These are phyloP conservation scores for Hozukius guyotensis DNA, from an alignment of 2,797 vertebrate genomes.

Conservation along the genomic window DNA sequence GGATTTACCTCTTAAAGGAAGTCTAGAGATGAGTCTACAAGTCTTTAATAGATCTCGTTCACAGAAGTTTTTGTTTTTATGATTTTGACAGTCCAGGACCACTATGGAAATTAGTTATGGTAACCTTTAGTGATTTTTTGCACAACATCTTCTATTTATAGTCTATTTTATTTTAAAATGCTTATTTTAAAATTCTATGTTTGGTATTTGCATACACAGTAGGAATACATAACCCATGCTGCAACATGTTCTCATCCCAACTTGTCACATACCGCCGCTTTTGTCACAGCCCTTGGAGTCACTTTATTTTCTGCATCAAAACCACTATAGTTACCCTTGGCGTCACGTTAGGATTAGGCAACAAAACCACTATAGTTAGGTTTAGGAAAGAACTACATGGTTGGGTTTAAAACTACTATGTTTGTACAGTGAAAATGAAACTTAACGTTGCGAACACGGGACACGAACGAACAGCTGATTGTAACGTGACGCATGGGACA, in stretches of 20 bases:
- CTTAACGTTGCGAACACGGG: too few relatives aligned
- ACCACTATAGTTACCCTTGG: too few relatives aligned
- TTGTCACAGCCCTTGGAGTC: too few relatives aligned
- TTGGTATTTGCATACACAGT: neutral
- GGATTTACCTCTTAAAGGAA: neutral
- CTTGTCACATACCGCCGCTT: too few relatives aligned
- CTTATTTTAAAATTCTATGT: neutral
- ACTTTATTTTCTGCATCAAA: too few relatives aligned
- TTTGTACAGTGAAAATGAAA: too few relatives aligned
- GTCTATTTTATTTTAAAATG: neutral
- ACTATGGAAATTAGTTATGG: neutral
- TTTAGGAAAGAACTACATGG: too few relatives aligned
- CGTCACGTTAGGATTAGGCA: too few relatives aligned
- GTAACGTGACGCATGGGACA: fast-evolving
- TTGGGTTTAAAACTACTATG: too few relatives aligned
- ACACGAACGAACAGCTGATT: too few relatives aligned
- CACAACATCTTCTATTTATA: neutral
- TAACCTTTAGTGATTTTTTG: neutral
- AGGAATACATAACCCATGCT: neutral
- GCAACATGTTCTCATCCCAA: neutral
- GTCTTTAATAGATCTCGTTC: neutral
- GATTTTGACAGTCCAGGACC: neutral
- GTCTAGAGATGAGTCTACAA: neutral
- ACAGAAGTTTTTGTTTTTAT: neutral
- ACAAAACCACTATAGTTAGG: too few relatives aligned